Evolutionary conservation across 2,113 vertebrate genomes (phyloP), one percentile per base, ranked within the genome.

Genomic region (Mohoua ochrocephala): DNA sequence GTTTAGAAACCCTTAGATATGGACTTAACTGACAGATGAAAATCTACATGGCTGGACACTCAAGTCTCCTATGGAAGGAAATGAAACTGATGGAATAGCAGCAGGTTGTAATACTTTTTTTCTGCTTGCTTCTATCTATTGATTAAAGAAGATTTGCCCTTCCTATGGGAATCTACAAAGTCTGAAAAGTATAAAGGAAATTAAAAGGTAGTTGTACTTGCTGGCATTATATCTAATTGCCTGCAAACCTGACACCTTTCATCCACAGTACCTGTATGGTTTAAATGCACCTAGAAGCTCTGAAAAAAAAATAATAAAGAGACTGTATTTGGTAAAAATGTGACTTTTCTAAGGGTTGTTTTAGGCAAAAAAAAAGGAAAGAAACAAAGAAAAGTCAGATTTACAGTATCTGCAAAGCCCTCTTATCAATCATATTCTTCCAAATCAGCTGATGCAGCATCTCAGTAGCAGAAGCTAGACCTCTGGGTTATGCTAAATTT

Each of bases 121-220:
- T 65, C 47, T 80, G 7, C 54, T 94, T 67, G 33, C 67, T 77
- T 83, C 23, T 87, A 13, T 83, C 78, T 90, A 63, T 77, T 74
- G 87, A 86, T 94, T 90, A 74, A 93, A 96, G 60, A 35, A 81
- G 47, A 88, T 93, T 96, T 88, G n/a, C 80, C 24, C 24, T 77
- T 47, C 71, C 35, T 56, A 14, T 77, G 60, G 63, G 92, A 89
- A 91, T 87, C 56, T 78, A 31, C 15, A 71, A 74, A 86, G 33
- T 60, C 60, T 90, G 75, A 91, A 93, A 93, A 78, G 31, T 70
- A 70, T 67, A 88, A 93, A 85, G 44, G 54, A 94, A 86, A 91
- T 88, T 67, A 80, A 88, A 79, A 85, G 85, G 54, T 63, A 80
- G 67, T 70, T 88, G 39, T 53, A 91, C 39, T 91, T 93, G 44